A percentile compares a stretch with the other conserved stretches of the same genome.
Conservation (phyloP, 1,140 invertebrate species). For the Drosophila prosaltans region DNA sequence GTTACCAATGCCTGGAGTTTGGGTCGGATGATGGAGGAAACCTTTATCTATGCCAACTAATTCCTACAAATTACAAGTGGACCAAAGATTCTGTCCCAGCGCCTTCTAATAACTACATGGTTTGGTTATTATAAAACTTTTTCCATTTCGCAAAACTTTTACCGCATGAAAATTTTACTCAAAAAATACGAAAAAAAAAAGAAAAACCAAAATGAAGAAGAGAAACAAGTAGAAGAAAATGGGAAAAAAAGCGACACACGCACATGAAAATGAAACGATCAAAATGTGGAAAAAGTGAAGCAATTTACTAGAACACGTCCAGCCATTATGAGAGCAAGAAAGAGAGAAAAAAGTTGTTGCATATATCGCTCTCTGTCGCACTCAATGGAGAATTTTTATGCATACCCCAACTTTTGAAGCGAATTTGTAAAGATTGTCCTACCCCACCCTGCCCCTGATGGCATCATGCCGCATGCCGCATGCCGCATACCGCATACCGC, state of each 20-base stretch:
- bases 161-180: constrained; percentile 37
- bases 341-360: background rate
- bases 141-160: constrained; percentile 59
- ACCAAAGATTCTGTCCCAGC: constrained; percentile 43
- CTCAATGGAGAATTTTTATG: background rate
- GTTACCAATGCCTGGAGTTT: no score
- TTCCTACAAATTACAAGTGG: constrained; percentile 50
- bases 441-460: background rate
- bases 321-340: constrained; percentile 26
- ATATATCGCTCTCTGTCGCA: constrained; percentile 19
- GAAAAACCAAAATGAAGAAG: background rate
- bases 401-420: constrained; percentile 29
- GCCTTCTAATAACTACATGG: constrained; percentile 56
- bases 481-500: background rate
- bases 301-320: constrained; percentile 57
- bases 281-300: constrained; percentile 58
- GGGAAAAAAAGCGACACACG: constrained; percentile 27
- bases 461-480: background rate
- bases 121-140: constrained; percentile 63
- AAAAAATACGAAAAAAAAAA: background rate
- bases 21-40: background rate
- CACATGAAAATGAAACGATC: constrained; percentile 57
- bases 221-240: constrained; percentile 6
- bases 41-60: constrained; percentile 46
- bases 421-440: constrained; percentile 44